Base-by-base conservation (phyloP, 2,888 invertebrate species). In the Microplitis deprimator region DNA sequence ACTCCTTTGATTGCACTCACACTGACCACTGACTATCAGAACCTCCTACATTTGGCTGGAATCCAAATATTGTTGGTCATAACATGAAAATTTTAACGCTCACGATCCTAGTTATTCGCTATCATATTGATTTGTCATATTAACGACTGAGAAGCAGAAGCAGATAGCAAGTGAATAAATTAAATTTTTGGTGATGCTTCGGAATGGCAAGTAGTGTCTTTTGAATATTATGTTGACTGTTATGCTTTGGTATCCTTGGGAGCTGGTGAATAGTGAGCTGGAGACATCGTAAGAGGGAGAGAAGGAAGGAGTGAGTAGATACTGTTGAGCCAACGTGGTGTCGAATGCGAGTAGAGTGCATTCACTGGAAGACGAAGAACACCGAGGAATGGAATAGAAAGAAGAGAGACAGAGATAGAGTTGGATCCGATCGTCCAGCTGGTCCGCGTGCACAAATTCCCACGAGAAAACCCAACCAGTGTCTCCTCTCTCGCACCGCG, bases 61-160 rank as follows among this genome's bases (percentile, higher is more conserved):
- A 81, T 82, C 88, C 88, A 88, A 86, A 79, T 81, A 82, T 82
- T 83, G 82, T 82, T 77, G 80, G 83, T 85, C 84, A 85, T 73
- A 84, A 85, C 86, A 87, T 82, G 86, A 82, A 84, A 85, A 86
- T 86, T 86, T 87, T 86, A 85, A 85, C 82, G 83, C 85, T 87
- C 85, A 89, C 88, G 86, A 86, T 86, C 86, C 85, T n/a, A 38
- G 38, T 73, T 60, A 67, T 50, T 61, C 10, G 40, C n/a, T 20
- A 17, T 64, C 8, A 29, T 62, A 87, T 86, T 83, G 84, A 84
- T 86, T 86, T 84, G 83, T 82, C 79, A 82, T 80, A 50, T 62
- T 60, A 60, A 72, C 59, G 73, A 69, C 72, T 77, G 29, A 29
- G 29, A 29, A 29, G 29, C 2, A 29, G 29, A 29, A 29, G 29